Evolutionary conservation across 2,888 invertebrate species (phyloP), one percentile per base, ranked within the genome.

Genomic region (Lochmaea capreae): DNA sequence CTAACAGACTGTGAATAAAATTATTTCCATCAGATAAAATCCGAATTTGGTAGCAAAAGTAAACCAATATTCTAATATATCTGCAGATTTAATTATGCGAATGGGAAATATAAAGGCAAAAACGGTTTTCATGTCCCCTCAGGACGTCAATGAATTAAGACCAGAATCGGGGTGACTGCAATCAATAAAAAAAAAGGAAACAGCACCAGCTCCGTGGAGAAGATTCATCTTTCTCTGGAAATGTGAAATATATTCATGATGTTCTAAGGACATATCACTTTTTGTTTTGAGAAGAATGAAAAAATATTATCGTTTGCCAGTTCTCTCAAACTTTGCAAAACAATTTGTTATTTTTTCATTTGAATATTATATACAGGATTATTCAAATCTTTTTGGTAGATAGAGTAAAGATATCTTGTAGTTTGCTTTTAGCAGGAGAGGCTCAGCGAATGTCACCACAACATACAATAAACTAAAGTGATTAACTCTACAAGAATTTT

Each of bases 111-210:
- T 52, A 16, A 52, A 52, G 16, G 52, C 16, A 52, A 52, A 16
- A 14, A 52, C 52, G n/a, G 4, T 16, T 8, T 16, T 6, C 52
- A 8, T 16, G 52, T 52, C 52, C 52, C 52, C 52, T n/a, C n/a
- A 52, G 52, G n/a, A 52, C 52, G n/a, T 52, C 52, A 52, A 52
- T 52, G 52, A 52, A 52, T 52, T 16, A n/a, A 16, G 16, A 52
- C n/a, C 66, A 46, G 39, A 66, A 57, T 54, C 66, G 66, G 22
- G 66, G n/a, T 66, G 33, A 66, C 52, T 54, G 54, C 57, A 66
- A 66, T 66, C 66, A 66, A 66, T 66, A 52, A 54, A 63, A 66
- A n/a, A 66, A 63, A 66, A 66, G 54, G 54, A 66, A 66, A 33
- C 66, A 54, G 54, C 26, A 22, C 14, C 39, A 8, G n/a, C 12